Evolutionary conservation across 2,797 vertebrate genomes (phyloP).

Genomic region (Ceyx erithaca): DNA sequence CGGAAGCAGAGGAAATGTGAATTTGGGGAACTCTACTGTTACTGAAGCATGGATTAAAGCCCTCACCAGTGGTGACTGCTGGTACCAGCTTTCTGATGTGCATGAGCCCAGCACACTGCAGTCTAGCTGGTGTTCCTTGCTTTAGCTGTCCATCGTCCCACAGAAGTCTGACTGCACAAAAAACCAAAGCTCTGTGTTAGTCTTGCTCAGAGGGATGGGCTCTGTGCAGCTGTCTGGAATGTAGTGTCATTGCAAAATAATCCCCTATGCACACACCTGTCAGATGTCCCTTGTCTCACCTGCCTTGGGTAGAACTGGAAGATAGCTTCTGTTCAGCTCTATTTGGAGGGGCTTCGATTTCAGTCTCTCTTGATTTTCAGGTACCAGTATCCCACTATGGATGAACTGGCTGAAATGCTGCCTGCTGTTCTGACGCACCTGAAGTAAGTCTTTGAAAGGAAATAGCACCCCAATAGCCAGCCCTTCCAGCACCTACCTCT

Average conservation of each 20-base stretch:
- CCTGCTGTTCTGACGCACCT: slow-evolving; percentile 88
- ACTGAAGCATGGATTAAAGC: neutral
- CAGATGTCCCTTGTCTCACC: neutral
- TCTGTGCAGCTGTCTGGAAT: neutral
- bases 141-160: neutral
- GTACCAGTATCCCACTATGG: slow-evolving; percentile 93
- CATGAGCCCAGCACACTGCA: neutral
- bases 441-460: slow-evolving; percentile 81
- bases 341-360: neutral
- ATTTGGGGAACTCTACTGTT: neutral
- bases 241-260: neutral
- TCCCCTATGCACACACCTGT: neutral
- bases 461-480: neutral
- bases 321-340: neutral
- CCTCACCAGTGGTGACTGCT: neutral
- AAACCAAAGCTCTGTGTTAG: neutral
- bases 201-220: neutral
- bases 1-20: neutral
- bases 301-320: neutral
- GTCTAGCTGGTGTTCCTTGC: neutral
- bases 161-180: neutral
- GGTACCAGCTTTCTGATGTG: neutral
- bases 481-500: neutral
- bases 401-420: slow-evolving; percentile 93
- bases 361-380: slow-evolving; percentile 75